Evolutionary conservation across 2,113 vertebrate species (phyloP).

Genomic region (Chlorodrepanis virens): DNA sequence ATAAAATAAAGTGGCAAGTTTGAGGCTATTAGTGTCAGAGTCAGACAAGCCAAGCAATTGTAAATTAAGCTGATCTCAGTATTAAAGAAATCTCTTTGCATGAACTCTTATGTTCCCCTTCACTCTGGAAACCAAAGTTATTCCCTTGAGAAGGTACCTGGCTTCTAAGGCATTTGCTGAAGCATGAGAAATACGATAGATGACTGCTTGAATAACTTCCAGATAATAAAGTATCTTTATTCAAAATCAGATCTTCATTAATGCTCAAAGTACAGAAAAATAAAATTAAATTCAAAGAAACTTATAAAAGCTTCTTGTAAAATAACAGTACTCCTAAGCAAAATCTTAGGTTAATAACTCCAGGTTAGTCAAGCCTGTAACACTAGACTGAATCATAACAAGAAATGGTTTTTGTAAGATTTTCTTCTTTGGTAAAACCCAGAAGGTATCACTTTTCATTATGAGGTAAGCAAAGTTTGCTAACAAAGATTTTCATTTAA

Average conservation of each 20-base stretch:
- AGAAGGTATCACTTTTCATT: not conserved
- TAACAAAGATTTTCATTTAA: not conserved
- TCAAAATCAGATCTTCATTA: constrained; percentile 26
- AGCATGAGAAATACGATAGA: not conserved
- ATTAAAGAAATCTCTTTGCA: not conserved
- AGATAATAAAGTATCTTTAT: not conserved
- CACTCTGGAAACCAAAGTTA: constrained; percentile 30
- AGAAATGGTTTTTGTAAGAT: not conserved
- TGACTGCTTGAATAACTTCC: not conserved
- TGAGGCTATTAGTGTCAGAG: constrained; percentile 50
- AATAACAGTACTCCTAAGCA: not conserved
- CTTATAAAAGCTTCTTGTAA: not conserved
- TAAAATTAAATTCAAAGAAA: not conserved
- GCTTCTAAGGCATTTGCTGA: not conserved
- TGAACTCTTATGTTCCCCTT: not conserved
- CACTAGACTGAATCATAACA: not conserved
- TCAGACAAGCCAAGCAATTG: constrained; percentile 9
- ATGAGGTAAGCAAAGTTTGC: not conserved
- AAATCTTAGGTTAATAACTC: not conserved
- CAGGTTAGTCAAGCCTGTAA: not conserved
- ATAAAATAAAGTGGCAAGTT: constrained; percentile 36
- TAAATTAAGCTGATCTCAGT: not conserved
- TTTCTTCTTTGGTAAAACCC: not conserved
- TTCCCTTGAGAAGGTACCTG: constrained; percentile 3
- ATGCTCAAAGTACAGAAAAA: not conserved